Conservation (phyloP, 2,888 invertebrate species). For the Caenorhabditis angaria region DNA sequence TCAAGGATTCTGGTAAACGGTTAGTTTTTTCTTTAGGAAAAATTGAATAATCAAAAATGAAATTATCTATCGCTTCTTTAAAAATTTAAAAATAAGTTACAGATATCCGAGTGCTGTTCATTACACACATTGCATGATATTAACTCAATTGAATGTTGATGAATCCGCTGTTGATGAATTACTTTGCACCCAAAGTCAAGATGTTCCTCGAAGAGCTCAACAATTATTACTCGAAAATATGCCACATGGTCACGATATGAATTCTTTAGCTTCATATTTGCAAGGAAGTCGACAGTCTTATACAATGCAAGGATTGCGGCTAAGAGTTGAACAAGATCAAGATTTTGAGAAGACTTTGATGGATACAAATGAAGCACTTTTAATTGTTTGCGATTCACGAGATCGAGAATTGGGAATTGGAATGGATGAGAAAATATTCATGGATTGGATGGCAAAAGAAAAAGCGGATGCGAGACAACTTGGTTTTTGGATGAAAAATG, state of each 20-base stretch:
- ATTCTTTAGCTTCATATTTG: slow-evolving; percentile 60
- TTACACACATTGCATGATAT: slow-evolving; percentile 65
- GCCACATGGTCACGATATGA: slow-evolving; percentile 65
- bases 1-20: slow-evolving; percentile 65
- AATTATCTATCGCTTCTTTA: slow-evolving; percentile 4
- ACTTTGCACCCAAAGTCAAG: slow-evolving; percentile 56
- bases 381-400: slow-evolving; percentile 68
- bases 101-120: slow-evolving; percentile 68
- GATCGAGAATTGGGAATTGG: slow-evolving; percentile 67
- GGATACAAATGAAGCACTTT: slow-evolving; percentile 64
- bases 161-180: slow-evolving; percentile 64
- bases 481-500: slow-evolving; percentile 66
- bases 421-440: slow-evolving; percentile 61
- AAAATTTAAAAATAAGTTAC: slow-evolving; percentile 41
- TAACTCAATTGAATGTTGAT: slow-evolving; percentile 55
- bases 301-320: slow-evolving; percentile 62
- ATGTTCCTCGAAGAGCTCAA: slow-evolving; percentile 54
- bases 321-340: slow-evolving; percentile 67
- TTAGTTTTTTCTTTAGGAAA: slow-evolving; percentile 31
- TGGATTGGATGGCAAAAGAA: slow-evolving; percentile 58
- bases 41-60: no score
- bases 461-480: slow-evolving; percentile 53
- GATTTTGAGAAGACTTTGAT: slow-evolving; percentile 64
- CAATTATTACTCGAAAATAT: slow-evolving; percentile 60
- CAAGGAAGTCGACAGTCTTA: slow-evolving; percentile 58